Base-by-base conservation (phyloP, 1,140 invertebrate genomes). In the Leptinotarsa lineolata region DNA sequence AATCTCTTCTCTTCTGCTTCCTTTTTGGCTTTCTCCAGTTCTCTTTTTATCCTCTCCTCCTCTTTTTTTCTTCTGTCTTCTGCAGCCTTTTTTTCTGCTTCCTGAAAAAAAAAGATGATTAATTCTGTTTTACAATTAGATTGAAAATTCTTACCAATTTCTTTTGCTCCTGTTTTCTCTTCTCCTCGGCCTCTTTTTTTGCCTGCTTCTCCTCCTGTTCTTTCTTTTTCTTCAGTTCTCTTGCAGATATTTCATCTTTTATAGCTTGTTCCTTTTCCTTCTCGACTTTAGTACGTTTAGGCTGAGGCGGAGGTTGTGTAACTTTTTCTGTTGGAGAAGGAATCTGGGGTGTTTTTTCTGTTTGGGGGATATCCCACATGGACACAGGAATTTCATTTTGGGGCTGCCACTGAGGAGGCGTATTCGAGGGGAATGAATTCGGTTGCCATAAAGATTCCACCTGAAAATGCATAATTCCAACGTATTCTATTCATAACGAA, bases 31-130 rank as follows among this genome's bases (percentile, higher is more conserved):
- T 88, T 81, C 83, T 86, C 81, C 79, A 85, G 76, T 84, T 86
- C 78, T 84, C 83, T 80, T 84, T 85, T 82, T 83, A 85, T 78
- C 81, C 85, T 73, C 70, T 86, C 75, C 70, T 83, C 82, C 77
- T 81, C 74, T 84, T 88, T 80, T 85, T 84, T 79, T 83, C 84
- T 74, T 82, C 83, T 82, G 76, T 89, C 82, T 79, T 89, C 88
- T 60, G 88, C 88, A 2, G 85, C 78, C 80, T 84, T 88, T 70
- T 78, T 86, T 79, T 87, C 89, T 2, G 80, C 80, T 72, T 85
- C 86, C 83, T 84, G 18, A 45, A 70, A 68, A 45, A 68, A 22
- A 12, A 46, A 48, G 22, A 22, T 13, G 48, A 16, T 54, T 18
- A 54, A 54, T 54, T 16, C 16, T 54, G 15, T 54, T 54, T 54